Conservation (phyloP, 2,113 vertebrate species). For the Calonectris borealis region DNA sequence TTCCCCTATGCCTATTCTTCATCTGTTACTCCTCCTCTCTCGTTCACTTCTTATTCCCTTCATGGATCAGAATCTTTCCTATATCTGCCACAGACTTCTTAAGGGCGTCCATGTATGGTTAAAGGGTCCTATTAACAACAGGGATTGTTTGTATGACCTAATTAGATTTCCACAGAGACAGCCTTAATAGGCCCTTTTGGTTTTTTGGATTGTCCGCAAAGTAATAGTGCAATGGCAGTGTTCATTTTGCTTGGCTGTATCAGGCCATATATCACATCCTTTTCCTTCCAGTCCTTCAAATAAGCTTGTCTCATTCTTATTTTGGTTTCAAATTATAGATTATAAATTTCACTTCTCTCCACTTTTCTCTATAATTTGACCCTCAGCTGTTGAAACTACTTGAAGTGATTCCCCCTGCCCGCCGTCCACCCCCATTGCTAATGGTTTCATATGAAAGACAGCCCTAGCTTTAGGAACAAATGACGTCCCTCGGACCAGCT, state of each 20-base stretch:
- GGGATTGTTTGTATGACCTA: slow-evolving; percentile 39
- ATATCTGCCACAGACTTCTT: slow-evolving; percentile 1
- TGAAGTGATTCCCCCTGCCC: slow-evolving; percentile 22
- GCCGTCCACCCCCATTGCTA: not conserved
- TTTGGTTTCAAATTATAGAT: slow-evolving; percentile 72
- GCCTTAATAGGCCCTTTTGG: slow-evolving; percentile 45
- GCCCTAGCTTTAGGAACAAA: slow-evolving; percentile 31
- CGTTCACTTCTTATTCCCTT: not conserved
- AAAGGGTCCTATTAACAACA: slow-evolving; percentile 20
- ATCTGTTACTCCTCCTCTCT: not conserved
- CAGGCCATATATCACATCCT: slow-evolving; percentile 46
- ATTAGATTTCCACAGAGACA: slow-evolving; percentile 58
- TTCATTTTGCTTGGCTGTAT: slow-evolving; percentile 67
- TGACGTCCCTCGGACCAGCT: slow-evolving; percentile 44
- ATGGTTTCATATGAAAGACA: slow-evolving; percentile 23
- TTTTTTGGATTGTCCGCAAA: slow-evolving; percentile 56
- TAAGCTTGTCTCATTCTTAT: slow-evolving; percentile 41
- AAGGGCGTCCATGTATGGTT: not conserved
- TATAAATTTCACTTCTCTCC: slow-evolving; percentile 61
- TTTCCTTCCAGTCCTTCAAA: slow-evolving; percentile 48
- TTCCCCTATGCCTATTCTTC: not conserved
- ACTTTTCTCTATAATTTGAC: slow-evolving; percentile 63
- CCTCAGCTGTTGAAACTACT: slow-evolving; percentile 51
- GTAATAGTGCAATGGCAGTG: slow-evolving; percentile 31
- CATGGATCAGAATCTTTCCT: not conserved